These are phyloP conservation scores for Meandrina meandrites DNA, from an alignment of 92 coral and sea anemone species.

Conservation along the genomic window DNA sequence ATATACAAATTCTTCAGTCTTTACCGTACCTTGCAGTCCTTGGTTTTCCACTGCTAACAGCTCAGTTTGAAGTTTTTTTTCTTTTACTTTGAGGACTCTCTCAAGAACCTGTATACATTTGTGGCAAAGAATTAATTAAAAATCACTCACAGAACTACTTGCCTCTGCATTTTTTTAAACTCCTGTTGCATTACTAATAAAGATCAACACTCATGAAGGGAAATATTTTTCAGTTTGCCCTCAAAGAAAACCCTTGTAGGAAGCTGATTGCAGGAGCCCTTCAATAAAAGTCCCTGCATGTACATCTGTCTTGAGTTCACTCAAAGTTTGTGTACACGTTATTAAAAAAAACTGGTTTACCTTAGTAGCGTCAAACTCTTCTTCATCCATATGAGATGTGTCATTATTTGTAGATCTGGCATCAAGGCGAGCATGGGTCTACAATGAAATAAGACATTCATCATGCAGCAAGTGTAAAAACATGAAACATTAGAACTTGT, in stretches of 20 bases:
- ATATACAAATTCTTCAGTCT: no score
- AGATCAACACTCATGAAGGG: no score
- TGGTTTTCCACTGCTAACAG: conserved; percentile 57
- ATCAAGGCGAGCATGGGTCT: conserved; percentile 45
- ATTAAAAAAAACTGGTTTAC: background rate
- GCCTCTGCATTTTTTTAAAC: background rate
- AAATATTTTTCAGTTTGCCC: no score
- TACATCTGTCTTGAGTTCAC: no score
- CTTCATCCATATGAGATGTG: background rate
- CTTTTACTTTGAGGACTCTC: conserved; percentile 68
- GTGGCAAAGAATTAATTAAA: background rate
- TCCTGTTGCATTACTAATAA: no score
- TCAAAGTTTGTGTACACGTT: no score
- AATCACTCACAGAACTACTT: background rate
- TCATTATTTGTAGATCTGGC: background rate
- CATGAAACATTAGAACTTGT: no score
- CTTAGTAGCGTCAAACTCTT: conserved; percentile 9
- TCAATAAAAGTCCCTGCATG: no score
- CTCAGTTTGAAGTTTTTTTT: conserved; percentile 82
- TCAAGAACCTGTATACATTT: conserved; percentile 57
- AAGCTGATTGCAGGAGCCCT: no score
- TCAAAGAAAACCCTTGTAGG: no score
- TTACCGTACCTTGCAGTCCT: conserved; percentile 66
- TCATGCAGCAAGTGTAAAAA: background rate
- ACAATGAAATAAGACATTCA: background rate